A percentile compares a stretch with the other conserved stretches of the same genome.
These are phyloP conservation scores for Sphenopsis melanotis DNA, from an alignment of 2,797 vertebrate genomes.

Conservation along the genomic window DNA sequence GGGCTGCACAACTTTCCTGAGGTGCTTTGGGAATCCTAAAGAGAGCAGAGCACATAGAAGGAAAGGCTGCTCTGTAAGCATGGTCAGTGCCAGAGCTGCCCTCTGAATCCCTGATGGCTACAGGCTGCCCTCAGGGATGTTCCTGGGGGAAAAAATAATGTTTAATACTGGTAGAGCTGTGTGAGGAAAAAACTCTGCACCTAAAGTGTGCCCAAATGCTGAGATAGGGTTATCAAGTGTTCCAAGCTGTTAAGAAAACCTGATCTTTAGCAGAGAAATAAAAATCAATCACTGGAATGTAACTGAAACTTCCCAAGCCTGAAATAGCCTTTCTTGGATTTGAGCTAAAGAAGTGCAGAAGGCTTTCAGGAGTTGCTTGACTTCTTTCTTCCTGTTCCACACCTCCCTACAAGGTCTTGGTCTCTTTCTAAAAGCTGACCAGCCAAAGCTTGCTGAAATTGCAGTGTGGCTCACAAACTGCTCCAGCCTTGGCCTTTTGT, in stretches of 20 bases:
- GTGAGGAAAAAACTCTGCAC: neutral
- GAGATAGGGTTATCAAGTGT: neutral
- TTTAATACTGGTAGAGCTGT: neutral
- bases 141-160: rapidly evolving
- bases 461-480: neutral
- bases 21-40: neutral
- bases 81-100: rapidly evolving
- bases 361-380: neutral
- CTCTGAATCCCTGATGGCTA: neutral
- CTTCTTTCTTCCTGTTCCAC: neutral
- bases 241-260: neutral
- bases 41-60: neutral
- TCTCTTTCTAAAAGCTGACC: neutral
- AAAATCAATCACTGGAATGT: neutral
- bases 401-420: neutral
- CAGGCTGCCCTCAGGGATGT: neutral
- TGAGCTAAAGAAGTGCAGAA: neutral
- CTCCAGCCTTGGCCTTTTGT: neutral
- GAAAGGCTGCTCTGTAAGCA: neutral
- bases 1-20: neutral
- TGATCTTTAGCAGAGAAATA: neutral
- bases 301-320: neutral
- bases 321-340: neutral
- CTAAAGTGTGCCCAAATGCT: neutral
- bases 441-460: neutral